Base-by-base conservation (phyloP, 2,888 invertebrate species). In the Drosophila macrospina region DNA sequence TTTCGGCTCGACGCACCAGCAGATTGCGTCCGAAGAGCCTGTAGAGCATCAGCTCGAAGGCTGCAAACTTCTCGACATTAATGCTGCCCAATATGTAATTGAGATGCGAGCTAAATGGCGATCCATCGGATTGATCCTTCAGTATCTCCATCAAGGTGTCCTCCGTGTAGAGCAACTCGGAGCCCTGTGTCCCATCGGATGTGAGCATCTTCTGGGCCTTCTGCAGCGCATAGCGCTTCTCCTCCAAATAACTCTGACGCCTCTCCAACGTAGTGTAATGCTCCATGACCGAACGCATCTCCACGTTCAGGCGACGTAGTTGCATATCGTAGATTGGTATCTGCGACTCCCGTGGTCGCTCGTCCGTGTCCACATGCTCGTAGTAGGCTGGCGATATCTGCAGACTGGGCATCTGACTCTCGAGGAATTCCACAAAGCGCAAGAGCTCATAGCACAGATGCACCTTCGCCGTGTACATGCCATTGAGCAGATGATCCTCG, bases 71-170 rank as follows among this genome's bases (percentile, higher is more conserved):
- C 91, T 98, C 98, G 50, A 98, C 94, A 59, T 96, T 94, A 80
- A 99, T 98, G 59, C 98, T 98, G 68, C 99, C 99, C 79, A 99
- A 97, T 71, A 99, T 96, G 93, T 99, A 99, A 91, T 98, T 82
- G 15, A 90, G 68, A n/a, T 51, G 76, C 0, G 41, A n/a, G 11
- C 62, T 57, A 0, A 5, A 8, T 2, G 80, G 48, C 0, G 42
- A 36, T 1, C 7, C 39, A 0, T 59, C 61, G 0, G 78, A 67
- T 6, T 85, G 86, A 55, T 91, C 91, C 15, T 66, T 74, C 1
- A 91, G n/a, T 5, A 91, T 42, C 0, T 56, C 7, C 30, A 57
- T 69, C 0, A 84, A 60, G 0, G 76, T 56, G 50, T 85, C 87
- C 16, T 91, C 90, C n/a, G 87, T 73, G 62, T 80, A 89, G 1